phyloP scores from a whole-genome alignment of 1,140 invertebrate species.

The Lepidostoma basale region DNA sequence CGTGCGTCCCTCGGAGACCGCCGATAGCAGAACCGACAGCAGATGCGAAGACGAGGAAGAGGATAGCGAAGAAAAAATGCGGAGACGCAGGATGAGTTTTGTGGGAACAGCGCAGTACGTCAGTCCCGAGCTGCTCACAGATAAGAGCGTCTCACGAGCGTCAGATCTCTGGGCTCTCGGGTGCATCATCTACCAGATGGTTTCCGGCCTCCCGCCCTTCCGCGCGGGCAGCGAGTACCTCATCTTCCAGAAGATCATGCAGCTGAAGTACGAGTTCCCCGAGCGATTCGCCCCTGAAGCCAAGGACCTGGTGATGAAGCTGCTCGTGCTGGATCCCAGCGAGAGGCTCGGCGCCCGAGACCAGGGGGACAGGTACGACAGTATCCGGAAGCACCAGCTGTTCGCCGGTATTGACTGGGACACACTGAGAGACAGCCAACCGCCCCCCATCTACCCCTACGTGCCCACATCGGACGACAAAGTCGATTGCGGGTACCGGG shows the following conservation, averaged over 20 bases:
- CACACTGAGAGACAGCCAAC: slow-evolving; percentile 74
- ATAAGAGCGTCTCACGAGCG: slow-evolving; percentile 77
- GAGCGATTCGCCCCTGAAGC: slow-evolving; percentile 85
- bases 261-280: slow-evolving; percentile 91
- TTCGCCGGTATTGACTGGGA: slow-evolving; percentile 87
- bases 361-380: slow-evolving; percentile 74
- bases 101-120: slow-evolving; percentile 99
- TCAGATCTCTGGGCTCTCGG: slow-evolving; percentile 98
- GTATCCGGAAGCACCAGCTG: slow-evolving; percentile 85
- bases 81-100: slow-evolving; percentile 81
- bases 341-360: slow-evolving; percentile 86
- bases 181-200: slow-evolving; percentile 97
- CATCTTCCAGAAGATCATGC: slow-evolving; percentile 95
- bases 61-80: slow-evolving; percentile 51
- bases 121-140: slow-evolving; percentile 91
- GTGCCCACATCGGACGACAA: slow-evolving; percentile 78
- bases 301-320: slow-evolving; percentile 84
- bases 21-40: slow-evolving; percentile 44
- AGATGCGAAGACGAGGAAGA: slow-evolving; percentile 46
- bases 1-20: slow-evolving; percentile 58
- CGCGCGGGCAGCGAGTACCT: slow-evolving; percentile 91
- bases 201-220: slow-evolving; percentile 92
- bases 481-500: slow-evolving; percentile 65
- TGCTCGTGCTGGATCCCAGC: slow-evolving; percentile 82
- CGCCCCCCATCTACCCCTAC: slow-evolving; percentile 85